Evolutionary conservation across 2,797 vertebrate genomes (phyloP).

Genomic region (Hypotaenidia okinawae): DNA sequence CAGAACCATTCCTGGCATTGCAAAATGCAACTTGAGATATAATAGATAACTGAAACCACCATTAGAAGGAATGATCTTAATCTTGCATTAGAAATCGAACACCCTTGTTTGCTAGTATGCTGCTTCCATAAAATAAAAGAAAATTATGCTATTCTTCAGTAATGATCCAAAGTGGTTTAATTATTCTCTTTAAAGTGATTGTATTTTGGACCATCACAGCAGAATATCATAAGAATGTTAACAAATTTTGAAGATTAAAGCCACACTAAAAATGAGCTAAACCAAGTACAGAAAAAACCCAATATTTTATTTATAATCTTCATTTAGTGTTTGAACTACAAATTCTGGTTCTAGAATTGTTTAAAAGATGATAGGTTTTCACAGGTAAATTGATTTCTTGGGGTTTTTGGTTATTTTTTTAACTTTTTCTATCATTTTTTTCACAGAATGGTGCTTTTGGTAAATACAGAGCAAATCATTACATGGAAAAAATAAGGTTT

Average conservation of each 20-base stretch:
- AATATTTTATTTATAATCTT: slow-evolving; percentile 99
- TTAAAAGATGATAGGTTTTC: slow-evolving; percentile 92
- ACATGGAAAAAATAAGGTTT: slow-evolving; percentile 84
- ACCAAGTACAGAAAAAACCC: slow-evolving; percentile 81
- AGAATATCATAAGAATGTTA: slow-evolving; percentile 22
- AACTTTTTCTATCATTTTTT: slow-evolving; percentile 78
- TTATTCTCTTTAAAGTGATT: slow-evolving; percentile 19
- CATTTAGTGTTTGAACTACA: slow-evolving; percentile 97
- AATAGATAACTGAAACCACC: neutral
- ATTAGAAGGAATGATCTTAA: slow-evolving; percentile 4
- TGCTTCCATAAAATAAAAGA: neutral
- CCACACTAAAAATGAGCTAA: slow-evolving; percentile 78
- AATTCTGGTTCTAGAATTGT: slow-evolving; percentile 94
- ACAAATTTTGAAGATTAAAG: slow-evolving; percentile 60
- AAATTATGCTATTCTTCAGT: slow-evolving; percentile 35
- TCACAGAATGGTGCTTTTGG: slow-evolving; percentile 74
- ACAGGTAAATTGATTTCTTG: slow-evolving; percentile 87
- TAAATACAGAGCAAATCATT: slow-evolving; percentile 87
- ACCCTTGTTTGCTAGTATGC: neutral
- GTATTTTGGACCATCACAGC: slow-evolving; percentile 7
- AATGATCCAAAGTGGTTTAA: slow-evolving; percentile 24
- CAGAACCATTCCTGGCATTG: neutral
- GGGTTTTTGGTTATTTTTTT: neutral
- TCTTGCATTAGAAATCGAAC: slow-evolving; percentile 14
- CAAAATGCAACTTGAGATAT: neutral